Percentiles rank a stretch among this genome's conserved stretches.
Evolutionary conservation across 2,113 vertebrate species (phyloP).

Genomic region (Elaphurus davidianus): DNA sequence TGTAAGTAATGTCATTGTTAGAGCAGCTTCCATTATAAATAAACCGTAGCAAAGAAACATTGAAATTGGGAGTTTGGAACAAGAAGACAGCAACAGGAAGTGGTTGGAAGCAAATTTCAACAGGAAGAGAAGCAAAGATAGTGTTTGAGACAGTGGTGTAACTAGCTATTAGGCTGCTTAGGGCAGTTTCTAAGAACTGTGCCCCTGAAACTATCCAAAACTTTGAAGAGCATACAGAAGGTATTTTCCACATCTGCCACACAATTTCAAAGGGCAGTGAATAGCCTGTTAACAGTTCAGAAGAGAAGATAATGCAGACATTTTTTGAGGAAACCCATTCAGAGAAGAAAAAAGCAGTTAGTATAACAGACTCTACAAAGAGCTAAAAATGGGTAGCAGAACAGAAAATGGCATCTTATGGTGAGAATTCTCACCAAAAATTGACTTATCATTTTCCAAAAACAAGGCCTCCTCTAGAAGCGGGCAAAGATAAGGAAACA

Average conservation of each 20-base stretch:
- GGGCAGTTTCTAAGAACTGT: not conserved
- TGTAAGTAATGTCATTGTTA: not conserved
- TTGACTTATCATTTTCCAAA: not conserved
- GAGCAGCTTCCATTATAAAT: not conserved
- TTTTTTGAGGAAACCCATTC: not conserved
- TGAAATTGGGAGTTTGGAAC: conserved; percentile 18
- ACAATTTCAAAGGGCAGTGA: not conserved
- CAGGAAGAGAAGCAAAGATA: conserved; percentile 51
- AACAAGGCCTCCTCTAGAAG: not conserved
- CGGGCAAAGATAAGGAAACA: not conserved
- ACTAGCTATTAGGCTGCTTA: not conserved
- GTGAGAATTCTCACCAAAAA: not conserved
- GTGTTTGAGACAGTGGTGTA: not conserved
- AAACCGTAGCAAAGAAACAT: not conserved
- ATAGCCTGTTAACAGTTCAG: not conserved
- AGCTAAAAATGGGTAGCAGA: not conserved
- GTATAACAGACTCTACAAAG: not conserved
- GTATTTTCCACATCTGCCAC: not conserved
- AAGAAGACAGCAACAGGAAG: conserved; percentile 44
- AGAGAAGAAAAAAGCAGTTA: not conserved
- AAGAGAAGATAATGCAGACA: not conserved
- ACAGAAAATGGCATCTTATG: not conserved
- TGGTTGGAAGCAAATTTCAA: conserved; percentile 46
- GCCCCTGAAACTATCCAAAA: not conserved
- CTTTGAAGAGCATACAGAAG: not conserved